A percentile compares a stretch with the other conserved stretches of the same genome.
Conservation (phyloP, 2,113 vertebrate genomes). For the Neogale vison region DNA sequence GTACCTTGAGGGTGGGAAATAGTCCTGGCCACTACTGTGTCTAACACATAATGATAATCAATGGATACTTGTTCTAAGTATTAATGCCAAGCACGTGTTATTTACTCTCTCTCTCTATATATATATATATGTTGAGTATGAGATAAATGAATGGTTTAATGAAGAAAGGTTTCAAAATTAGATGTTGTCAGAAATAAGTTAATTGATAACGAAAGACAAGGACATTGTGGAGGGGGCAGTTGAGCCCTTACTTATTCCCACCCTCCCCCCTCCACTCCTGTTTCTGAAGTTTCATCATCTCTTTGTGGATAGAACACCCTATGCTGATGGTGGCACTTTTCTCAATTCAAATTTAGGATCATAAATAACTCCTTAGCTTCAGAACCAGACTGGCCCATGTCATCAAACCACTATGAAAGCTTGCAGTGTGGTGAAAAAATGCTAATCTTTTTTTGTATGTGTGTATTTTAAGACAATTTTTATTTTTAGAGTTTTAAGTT, state of each 20-base stretch:
- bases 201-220: not conserved
- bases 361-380: not conserved
- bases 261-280: not conserved
- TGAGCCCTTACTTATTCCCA: not conserved
- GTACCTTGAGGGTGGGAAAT: not conserved
- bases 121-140: not conserved
- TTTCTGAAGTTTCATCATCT: not conserved
- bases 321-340: rapidly evolving
- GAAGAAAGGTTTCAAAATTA: not conserved
- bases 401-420: not conserved
- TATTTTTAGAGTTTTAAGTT: not conserved
- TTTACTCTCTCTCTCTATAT: not conserved
- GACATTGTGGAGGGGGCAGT: not conserved
- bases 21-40: no score
- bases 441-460: not conserved
- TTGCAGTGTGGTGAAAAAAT: not conserved
- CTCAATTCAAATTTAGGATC: not conserved
- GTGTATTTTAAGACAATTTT: not conserved
- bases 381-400: not conserved
- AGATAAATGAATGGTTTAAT: not conserved
- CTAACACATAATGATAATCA: not conserved
- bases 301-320: no score
- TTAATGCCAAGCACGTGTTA: not conserved
- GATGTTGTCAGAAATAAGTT: not conserved
- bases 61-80: rapidly evolving